Conservation (phyloP, 2,888 invertebrate species). For the Xestia ashworthii region DNA sequence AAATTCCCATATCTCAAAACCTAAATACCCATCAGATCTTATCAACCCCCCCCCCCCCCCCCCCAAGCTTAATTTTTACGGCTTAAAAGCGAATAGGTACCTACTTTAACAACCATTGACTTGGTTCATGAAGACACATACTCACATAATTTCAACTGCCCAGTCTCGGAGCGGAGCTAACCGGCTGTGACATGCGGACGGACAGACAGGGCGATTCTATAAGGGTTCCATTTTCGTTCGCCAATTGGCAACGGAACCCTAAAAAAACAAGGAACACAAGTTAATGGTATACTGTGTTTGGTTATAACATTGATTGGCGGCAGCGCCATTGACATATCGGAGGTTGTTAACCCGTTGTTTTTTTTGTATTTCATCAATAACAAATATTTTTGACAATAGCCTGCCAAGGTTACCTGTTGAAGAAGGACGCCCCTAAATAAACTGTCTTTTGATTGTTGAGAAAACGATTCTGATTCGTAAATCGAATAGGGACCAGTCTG, state of each 20-base stretch:
- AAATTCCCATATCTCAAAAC: neutral
- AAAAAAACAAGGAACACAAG: slow-evolving; percentile 2
- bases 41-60: too few relatives aligned
- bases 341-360: neutral
- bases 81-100: too few relatives aligned
- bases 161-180: too few relatives aligned
- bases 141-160: too few relatives aligned
- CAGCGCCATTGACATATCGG: neutral
- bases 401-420: neutral
- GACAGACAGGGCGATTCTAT: too few relatives aligned
- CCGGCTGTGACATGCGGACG: too few relatives aligned
- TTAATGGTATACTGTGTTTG: slow-evolving; percentile 5
- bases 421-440: neutral
- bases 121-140: too few relatives aligned
- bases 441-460: neutral
- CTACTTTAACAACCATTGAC: too few relatives aligned
- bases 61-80: too few relatives aligned
- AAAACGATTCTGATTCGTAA: neutral
- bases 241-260: neutral
- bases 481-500: neutral
- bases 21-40: too few relatives aligned
- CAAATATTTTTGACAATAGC: neutral
- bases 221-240: neutral
- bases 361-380: neutral
- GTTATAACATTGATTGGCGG: neutral